Percentiles rank a stretch among this genome's conserved stretches.
Evolutionary conservation across 2,888 invertebrate genomes (phyloP).

Genomic region (Asteroscopus sphinx): DNA sequence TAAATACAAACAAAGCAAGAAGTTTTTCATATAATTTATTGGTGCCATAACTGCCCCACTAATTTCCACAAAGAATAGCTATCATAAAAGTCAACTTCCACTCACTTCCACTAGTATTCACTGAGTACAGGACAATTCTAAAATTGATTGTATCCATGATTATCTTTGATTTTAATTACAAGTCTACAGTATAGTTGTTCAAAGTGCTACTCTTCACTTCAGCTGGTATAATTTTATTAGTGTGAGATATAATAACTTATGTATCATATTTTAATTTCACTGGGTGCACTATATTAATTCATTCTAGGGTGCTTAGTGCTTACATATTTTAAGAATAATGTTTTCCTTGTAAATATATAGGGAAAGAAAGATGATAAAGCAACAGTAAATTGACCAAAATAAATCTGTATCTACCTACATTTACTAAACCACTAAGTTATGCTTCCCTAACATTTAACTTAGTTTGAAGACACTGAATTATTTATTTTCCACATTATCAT

Average conservation of each 20-base stretch:
- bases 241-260: background rate
- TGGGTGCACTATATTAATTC: constrained; percentile 3
- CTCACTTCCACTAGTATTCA: background rate
- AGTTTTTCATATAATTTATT: constrained; percentile 40
- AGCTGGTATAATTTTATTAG: background rate
- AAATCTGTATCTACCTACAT: constrained; percentile 12
- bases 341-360: constrained; percentile 32
- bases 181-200: background rate
- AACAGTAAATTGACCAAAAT: constrained; percentile 14
- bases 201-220: background rate
- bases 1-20: constrained; percentile 48
- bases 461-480: background rate
- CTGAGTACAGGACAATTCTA: background rate
- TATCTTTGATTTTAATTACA: background rate
- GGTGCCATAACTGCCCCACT: constrained; percentile 1
- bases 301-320: constrained; percentile 5
- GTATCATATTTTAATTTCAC: background rate
- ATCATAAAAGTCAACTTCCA: constrained; percentile 12
- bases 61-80: constrained; percentile 21
- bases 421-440: constrained; percentile 3
- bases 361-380: constrained; percentile 32
- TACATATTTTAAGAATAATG: constrained; percentile 1
- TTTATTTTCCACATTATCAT: constrained; percentile 5
- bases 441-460: background rate
- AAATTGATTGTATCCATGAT: background rate